phyloP scores from a whole-genome alignment of 2,113 vertebrate species.

The Eulacestoma nigropectus region DNA sequence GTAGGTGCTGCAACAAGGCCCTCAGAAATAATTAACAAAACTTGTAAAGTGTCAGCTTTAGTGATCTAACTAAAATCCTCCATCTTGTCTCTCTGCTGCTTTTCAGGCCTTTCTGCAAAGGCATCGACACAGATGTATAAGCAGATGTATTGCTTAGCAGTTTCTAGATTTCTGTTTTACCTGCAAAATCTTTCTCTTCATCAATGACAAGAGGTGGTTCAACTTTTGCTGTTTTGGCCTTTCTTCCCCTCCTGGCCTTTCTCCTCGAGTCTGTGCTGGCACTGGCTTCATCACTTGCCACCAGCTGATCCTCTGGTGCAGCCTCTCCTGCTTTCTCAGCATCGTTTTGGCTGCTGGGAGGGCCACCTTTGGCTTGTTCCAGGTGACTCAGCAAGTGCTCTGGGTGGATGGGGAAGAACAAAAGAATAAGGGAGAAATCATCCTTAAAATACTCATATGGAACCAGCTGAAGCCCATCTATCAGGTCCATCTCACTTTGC shows the following conservation, averaged over 20 bases:
- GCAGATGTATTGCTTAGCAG: not conserved
- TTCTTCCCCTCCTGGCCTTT: constrained; percentile 79
- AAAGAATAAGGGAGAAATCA: not conserved
- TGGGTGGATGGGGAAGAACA: constrained; percentile 26
- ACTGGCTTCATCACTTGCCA: not conserved
- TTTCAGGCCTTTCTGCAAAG: not conserved
- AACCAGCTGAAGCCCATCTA: not conserved
- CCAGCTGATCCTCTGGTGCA: not conserved
- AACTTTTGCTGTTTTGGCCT: constrained; percentile 72
- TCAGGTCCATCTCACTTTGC: not conserved
- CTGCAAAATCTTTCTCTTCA: constrained; percentile 70
- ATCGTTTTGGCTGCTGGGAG: constrained; percentile 40
- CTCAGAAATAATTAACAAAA: not conserved
- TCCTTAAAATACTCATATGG: not conserved
- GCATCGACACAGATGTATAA: not conserved
- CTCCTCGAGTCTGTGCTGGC: constrained; percentile 69
- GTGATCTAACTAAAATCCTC: not conserved
- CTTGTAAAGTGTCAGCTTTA: not conserved
- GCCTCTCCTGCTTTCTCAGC: constrained; percentile 22
- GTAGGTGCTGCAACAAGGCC: not conserved
- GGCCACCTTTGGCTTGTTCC: constrained; percentile 70
- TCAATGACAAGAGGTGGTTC: constrained; percentile 50
- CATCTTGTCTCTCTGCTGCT: not conserved
- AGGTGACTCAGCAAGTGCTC: constrained; percentile 79
- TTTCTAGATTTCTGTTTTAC: constrained; percentile 62